Evolutionary conservation across 37 sponge, comb jelly and placozoan species (phyloP), one percentile per base, ranked within the genome.

Genomic region (Eunapius fragilis): DNA sequence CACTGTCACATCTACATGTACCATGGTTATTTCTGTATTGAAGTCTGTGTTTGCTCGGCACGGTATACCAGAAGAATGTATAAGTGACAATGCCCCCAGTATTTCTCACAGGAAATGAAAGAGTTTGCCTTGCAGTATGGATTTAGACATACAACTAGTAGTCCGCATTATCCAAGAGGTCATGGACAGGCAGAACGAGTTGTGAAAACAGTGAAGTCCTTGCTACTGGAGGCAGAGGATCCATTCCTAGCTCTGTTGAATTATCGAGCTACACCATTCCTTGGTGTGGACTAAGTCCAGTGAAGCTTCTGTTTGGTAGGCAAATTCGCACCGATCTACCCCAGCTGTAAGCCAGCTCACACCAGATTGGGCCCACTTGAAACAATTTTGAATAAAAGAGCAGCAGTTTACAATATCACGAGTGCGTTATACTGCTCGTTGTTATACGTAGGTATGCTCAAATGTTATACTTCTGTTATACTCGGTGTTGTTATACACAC

Each of bases 261-360:
- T 28, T 91, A 91, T 48, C 50, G 86, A 31, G 25, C 91, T 25
- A 91, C 87, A 24, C 87, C 91, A 24, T 49, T 91, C 71, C 84
- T 3, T 91, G 91, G 91, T 91, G 91, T 37, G 70, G 70, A 23
- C 70, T 83, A 30, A 58, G 38, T 25, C 87, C 91, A 79, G 83
- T 87, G 32, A 76, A 91, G 70, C 69, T 91, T 26, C 69, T 69
- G 32, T 87, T 87, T 84, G 91, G 87, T 10, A 72, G 91, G 23
- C 41, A 70, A 7, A 28, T 91, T 13, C 28, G 84, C 26, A 82
- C 91, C 38, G 31, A 71, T 68, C 68, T 91, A n/a, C 91, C 87
- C 14, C 91, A 91, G 70, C 58, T 58, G 58, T 58, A 58, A 58
- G 58, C 58, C 58, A 58, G 58, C 58, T 58, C 6, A 58, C 58